These are phyloP conservation scores for Uloborus diversus DNA, from an alignment of 1,140 invertebrate genomes.

Conservation along the genomic window DNA sequence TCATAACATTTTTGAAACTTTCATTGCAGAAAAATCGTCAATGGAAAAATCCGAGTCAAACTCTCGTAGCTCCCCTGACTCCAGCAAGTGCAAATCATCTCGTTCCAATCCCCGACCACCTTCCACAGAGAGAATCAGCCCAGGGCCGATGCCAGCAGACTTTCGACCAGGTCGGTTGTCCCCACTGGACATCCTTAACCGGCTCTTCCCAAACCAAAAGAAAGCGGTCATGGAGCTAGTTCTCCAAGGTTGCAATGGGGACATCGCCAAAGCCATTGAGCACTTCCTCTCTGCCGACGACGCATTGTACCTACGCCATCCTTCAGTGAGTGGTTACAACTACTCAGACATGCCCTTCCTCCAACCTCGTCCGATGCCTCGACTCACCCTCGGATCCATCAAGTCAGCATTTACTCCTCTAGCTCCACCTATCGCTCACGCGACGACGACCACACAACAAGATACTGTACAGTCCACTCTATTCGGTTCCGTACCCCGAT, in stretches of 20 bases:
- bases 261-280: constrained; percentile 81
- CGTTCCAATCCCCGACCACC: neutral
- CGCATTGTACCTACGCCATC: constrained; percentile 40
- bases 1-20: neutral
- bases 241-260: constrained; percentile 83
- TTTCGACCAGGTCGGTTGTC: constrained; percentile 67
- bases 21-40: constrained; percentile 14
- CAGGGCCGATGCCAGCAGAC: constrained; percentile 26
- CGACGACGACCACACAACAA: neutral
- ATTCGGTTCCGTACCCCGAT: constrained; percentile 25
- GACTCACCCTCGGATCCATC: constrained; percentile 29
- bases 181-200: constrained; percentile 83
- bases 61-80: neutral
- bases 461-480: neutral
- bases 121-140: neutral
- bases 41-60: neutral
- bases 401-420: constrained; percentile 49
- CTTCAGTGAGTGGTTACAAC: neutral
- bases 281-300: constrained; percentile 69
- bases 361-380: neutral
- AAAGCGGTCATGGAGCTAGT: constrained; percentile 86
- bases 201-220: constrained; percentile 85
- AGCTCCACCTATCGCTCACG: neutral
- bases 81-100: neutral
- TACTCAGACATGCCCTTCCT: constrained; percentile 27